Percentiles rank a stretch among this genome's conserved stretches.
phyloP scores from a whole-genome alignment of 2,797 vertebrate species.

The Enteromius paludinosus region DNA sequence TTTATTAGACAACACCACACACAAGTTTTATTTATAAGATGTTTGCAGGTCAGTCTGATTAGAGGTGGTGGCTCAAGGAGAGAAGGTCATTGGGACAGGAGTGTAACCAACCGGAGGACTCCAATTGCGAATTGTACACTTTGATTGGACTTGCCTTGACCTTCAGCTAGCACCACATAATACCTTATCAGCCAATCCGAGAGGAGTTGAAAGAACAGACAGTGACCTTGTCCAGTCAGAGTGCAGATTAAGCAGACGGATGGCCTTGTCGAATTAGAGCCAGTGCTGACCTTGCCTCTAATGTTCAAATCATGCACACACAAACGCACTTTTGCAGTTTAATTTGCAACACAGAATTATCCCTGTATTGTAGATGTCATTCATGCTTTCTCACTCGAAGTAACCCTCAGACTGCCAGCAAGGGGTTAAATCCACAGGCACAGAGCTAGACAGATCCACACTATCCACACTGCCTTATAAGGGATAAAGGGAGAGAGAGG shows the following conservation, averaged over 20 bases:
- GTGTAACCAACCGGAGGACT: constrained; percentile 39
- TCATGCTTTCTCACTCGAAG: constrained; percentile 13
- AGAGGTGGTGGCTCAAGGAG: constrained; percentile 69
- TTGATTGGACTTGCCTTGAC: constrained; percentile 16
- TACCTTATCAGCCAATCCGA: constrained; percentile 27
- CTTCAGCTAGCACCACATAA: background rate
- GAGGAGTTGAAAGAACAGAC: constrained; percentile 31
- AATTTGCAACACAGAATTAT: background rate
- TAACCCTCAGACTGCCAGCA: constrained; percentile 44
- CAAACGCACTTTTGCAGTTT: background rate
- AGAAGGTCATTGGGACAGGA: constrained; percentile 58
- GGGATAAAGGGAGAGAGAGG: constrained; percentile 63
- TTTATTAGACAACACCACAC: background rate
- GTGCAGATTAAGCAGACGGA: constrained; percentile 58
- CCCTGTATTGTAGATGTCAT: background rate
- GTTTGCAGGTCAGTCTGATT: constrained; percentile 72
- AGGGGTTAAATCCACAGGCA: constrained; percentile 70
- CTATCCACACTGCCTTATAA: constrained; percentile 77
- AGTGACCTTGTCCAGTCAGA: constrained; percentile 60
- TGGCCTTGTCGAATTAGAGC: constrained; percentile 64
- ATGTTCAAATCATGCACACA: constrained; percentile 27
- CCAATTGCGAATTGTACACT: background rate
- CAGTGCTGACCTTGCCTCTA: constrained; percentile 48
- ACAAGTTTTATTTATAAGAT: constrained; percentile 49
- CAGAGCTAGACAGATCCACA: constrained; percentile 61